phyloP scores from a whole-genome alignment of 2,797 vertebrate genomes.

The Sebastiscus tertius region DNA sequence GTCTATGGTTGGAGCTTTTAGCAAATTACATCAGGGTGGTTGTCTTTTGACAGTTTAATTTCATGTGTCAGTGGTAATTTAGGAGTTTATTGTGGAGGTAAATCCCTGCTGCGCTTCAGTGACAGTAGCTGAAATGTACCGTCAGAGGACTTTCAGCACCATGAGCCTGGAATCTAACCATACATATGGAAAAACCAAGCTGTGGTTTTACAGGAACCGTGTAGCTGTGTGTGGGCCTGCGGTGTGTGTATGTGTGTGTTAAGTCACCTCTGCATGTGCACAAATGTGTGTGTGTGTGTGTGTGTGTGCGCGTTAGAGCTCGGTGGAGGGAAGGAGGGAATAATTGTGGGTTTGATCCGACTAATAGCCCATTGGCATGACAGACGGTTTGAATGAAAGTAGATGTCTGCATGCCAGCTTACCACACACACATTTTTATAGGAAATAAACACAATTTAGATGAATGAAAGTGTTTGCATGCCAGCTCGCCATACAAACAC shows the following conservation, averaged over 20 bases:
- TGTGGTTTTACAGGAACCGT: slow-evolving; percentile 6
- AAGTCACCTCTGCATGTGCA: not conserved
- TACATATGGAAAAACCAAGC: slow-evolving; percentile 20
- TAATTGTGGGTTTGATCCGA: slow-evolving; percentile 39
- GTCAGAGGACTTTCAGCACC: slow-evolving; percentile 21
- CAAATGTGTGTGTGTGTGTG: slow-evolving; percentile 3
- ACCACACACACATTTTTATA: not conserved
- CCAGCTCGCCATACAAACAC: not conserved
- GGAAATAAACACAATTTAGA: not conserved
- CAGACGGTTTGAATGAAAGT: slow-evolving; percentile 29
- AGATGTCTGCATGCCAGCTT: slow-evolving; percentile 18
- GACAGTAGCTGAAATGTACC: slow-evolving; percentile 19
- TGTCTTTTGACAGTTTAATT: slow-evolving; percentile 36
- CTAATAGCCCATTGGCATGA: slow-evolving; percentile 36
- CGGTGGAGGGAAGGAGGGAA: not conserved
- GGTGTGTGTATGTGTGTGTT: slow-evolving; percentile 28
- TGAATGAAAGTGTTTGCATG: slow-evolving; percentile 12
- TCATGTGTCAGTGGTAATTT: slow-evolving; percentile 35
- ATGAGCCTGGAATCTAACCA: slow-evolving; percentile 12
- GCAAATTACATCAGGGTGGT: slow-evolving; percentile 23
- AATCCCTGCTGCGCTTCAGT: slow-evolving; percentile 21
- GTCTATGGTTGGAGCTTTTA: slow-evolving; percentile 1
- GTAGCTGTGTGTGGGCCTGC: slow-evolving; percentile 43
- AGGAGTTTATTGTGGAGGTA: slow-evolving; percentile 26
- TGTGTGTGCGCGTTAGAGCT: not conserved